phyloP scores from a whole-genome alignment of 2,888 invertebrate species.

The Oscheius sp. region DNA sequence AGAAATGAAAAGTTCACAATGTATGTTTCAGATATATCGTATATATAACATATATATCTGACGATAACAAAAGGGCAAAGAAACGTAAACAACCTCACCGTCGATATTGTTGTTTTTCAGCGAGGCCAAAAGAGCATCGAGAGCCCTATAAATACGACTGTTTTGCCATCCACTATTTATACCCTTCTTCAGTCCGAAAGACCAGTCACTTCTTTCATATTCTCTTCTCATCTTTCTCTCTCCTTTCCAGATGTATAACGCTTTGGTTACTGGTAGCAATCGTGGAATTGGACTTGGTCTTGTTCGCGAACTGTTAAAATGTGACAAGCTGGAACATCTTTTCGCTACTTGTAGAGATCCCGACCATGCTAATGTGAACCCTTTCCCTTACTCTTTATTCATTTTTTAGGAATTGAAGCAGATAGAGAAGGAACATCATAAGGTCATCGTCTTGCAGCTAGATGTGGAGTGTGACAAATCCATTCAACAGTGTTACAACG shows the following conservation, averaged over 20 bases:
- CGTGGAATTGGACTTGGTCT: constrained; percentile 30
- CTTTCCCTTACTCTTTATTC: not conserved
- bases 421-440: too few species aligned
- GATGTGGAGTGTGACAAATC: constrained; percentile 24
- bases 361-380: not conserved
- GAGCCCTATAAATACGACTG: too few species aligned
- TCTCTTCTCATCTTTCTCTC: not conserved
- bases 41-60: too few species aligned
- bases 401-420: constrained; percentile 19
- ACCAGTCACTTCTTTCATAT: not conserved
- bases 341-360: constrained; percentile 29
- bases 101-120: too few species aligned
- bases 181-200: not conserved
- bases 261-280: constrained; percentile 30
- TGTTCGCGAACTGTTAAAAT: constrained; percentile 16
- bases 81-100: too few species aligned
- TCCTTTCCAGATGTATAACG: not conserved
- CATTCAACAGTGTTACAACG: constrained; percentile 1
- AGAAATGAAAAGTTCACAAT: too few species aligned
- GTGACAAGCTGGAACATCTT: constrained; percentile 20
- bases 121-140: too few species aligned
- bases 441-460: too few species aligned
- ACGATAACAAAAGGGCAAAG: too few species aligned
- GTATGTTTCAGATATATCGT: too few species aligned
- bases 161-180: not conserved